phyloP scores from a whole-genome alignment of 1,140 invertebrate species.

The Dysdera silvatica region DNA sequence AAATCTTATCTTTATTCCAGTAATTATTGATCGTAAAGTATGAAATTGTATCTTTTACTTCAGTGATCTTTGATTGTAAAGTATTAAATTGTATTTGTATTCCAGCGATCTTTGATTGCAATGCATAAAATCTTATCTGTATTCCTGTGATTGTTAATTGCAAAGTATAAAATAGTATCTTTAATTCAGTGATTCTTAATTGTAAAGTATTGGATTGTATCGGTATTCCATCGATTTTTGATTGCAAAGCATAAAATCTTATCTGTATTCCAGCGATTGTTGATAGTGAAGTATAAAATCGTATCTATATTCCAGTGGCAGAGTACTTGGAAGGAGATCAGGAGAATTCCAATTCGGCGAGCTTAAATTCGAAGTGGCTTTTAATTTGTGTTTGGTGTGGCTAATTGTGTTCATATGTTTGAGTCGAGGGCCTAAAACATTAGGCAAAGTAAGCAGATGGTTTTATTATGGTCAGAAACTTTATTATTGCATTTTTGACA shows the following conservation, averaged over 20 bases:
- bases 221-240: not conserved
- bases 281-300: no score
- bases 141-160: not conserved
- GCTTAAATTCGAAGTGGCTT: slow-evolving; percentile 76
- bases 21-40: no score
- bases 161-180: not conserved
- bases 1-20: no score
- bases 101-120: no score
- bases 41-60: no score
- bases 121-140: not conserved
- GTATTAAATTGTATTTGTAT: no score
- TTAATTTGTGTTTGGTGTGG: slow-evolving; percentile 83
- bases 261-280: no score
- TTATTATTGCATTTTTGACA: no score
- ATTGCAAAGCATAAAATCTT: no score
- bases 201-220: not conserved
- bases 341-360: slow-evolving; percentile 42
- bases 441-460: slow-evolving; percentile 34
- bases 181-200: not conserved
- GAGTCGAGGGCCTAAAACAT: slow-evolving; percentile 45
- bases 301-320: slow-evolving; percentile 50
- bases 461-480: not conserved
- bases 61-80: no score
- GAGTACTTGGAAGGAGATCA: slow-evolving; percentile 61
- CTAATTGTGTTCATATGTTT: slow-evolving; percentile 79